Conservation (phyloP, 2,113 vertebrate genomes). For the Pollachius pollachius region DNA sequence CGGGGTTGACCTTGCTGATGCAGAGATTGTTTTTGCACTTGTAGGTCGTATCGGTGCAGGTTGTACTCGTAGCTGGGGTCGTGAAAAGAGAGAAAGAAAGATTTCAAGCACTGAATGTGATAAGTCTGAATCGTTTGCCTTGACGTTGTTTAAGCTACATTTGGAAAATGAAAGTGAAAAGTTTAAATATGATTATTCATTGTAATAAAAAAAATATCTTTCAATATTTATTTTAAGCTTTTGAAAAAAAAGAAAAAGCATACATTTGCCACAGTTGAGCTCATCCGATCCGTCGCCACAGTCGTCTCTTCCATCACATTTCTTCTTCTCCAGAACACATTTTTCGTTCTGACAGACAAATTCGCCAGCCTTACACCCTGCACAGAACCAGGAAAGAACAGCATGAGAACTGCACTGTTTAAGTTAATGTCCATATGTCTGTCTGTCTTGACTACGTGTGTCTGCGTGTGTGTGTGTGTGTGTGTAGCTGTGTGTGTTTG, state of each 20-base stretch:
- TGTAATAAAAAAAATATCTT: neutral
- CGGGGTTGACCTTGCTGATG: constrained; percentile 82
- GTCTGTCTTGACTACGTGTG: neutral
- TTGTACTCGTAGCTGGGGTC: neutral
- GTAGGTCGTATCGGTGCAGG: constrained; percentile 77
- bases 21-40: constrained; percentile 77
- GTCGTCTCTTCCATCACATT: constrained; percentile 76
- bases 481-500: too few species aligned
- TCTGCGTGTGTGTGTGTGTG: neutral
- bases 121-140: too few species aligned
- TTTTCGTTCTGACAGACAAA: constrained; percentile 74
- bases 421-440: too few species aligned
- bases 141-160: too few species aligned
- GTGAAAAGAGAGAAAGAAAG: neutral
- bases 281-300: constrained; percentile 86
- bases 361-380: constrained; percentile 58
- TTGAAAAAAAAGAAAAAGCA: constrained; percentile 27
- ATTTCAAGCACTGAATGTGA: too few species aligned
- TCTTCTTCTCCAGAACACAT: constrained; percentile 71
- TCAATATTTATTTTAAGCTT: neutral
- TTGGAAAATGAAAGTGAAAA: too few species aligned
- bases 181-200: too few species aligned
- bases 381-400: constrained; percentile 35
- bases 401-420: neutral
- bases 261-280: constrained; percentile 70